These are phyloP conservation scores for Eufriesea mexicana DNA, from an alignment of 1,140 invertebrate species.

Conservation along the genomic window DNA sequence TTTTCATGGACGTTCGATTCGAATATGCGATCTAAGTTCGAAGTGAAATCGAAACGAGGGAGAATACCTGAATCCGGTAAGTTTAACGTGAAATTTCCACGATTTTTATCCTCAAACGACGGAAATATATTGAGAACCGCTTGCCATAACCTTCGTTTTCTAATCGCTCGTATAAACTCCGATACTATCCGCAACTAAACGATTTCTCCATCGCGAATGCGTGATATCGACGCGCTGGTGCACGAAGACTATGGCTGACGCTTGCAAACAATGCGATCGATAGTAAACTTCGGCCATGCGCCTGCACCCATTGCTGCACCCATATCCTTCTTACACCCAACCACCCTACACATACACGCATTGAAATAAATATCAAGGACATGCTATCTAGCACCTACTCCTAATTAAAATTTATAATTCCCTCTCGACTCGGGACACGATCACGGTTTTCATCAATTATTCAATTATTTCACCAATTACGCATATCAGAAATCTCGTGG, in stretches of 20 bases:
- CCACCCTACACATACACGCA: not conserved
- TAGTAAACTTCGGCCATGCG: conserved; percentile 27
- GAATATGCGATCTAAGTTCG: too few species aligned
- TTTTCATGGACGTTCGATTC: too few species aligned
- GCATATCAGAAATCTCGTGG: too few species aligned
- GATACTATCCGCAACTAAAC: not conserved
- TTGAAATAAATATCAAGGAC: not conserved
- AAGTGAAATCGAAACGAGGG: too few species aligned
- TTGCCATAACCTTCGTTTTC: conserved; percentile 4
- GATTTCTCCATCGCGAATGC: conserved; percentile 14
- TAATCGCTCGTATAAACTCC: conserved; percentile 10
- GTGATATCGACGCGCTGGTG: not conserved
- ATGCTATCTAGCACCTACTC: accelerated
- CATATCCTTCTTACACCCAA: not conserved
- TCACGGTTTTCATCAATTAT: too few species aligned
- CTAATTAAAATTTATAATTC: not conserved
- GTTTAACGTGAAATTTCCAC: too few species aligned
- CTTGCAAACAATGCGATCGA: conserved; percentile 44
- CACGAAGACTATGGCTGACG: not conserved
- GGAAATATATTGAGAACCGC: not conserved
- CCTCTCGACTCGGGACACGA: too few species aligned
- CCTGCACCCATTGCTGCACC: conserved; percentile 24
- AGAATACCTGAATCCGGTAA: too few species aligned
- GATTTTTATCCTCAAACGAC: not conserved
- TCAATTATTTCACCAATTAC: too few species aligned